Evolutionary conservation across 2,113 vertebrate species (phyloP).

Genomic region (Ia io): DNA sequence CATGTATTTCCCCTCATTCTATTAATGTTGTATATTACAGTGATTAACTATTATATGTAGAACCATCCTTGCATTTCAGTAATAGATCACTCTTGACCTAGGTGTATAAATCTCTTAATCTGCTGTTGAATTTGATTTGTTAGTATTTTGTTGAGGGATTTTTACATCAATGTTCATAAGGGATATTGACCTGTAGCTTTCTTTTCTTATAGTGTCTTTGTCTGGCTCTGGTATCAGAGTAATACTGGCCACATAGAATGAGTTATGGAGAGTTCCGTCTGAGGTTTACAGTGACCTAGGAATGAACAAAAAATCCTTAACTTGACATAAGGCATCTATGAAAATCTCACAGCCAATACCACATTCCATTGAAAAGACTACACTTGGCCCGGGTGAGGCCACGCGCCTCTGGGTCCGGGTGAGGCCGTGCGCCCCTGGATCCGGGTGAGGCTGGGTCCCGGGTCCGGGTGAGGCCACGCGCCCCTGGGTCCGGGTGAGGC

Average conservation of each 20-base stretch:
- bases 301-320: not conserved
- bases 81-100: not conserved
- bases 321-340: not conserved
- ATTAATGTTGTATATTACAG: not conserved
- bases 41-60: accelerated
- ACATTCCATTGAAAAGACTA: not conserved
- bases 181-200: not conserved
- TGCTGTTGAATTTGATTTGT: too few species aligned
- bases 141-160: not conserved
- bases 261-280: not conserved
- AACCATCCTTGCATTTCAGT: not conserved
- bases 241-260: too few species aligned
- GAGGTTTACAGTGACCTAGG: too few species aligned
- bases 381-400: too few species aligned
- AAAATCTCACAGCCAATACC: not conserved
- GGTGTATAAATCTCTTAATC: not conserved
- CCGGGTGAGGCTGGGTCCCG: too few species aligned
- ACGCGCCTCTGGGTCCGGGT: too few species aligned
- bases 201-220: not conserved
- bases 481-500: too few species aligned
- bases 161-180: too few species aligned
- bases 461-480: too few species aligned
- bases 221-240: not conserved
- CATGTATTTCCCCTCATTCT: not conserved
- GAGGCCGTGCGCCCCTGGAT: too few species aligned